phyloP scores from a whole-genome alignment of 1,140 invertebrate genomes.

The Aplysia californica region DNA sequence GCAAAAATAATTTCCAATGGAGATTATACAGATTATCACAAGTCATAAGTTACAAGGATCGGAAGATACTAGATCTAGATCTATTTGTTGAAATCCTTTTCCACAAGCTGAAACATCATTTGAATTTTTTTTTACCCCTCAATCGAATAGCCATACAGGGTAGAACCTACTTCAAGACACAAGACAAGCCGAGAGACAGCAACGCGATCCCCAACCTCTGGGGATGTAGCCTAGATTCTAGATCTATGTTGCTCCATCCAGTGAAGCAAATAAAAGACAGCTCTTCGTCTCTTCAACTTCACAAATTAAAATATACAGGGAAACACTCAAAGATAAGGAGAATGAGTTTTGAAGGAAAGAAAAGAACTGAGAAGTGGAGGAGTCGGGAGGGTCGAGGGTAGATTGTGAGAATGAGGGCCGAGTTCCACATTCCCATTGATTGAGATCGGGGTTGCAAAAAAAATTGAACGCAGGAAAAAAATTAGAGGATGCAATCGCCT shows the following conservation, averaged over 20 bases:
- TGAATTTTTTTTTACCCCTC: neutral
- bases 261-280: neutral
- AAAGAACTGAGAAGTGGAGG: no score
- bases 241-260: neutral
- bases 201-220: neutral
- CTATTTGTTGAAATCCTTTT: neutral
- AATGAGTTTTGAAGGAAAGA: no score
- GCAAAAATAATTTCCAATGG: neutral
- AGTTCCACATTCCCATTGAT: neutral
- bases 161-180: neutral
- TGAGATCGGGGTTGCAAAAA: neutral
- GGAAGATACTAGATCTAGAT: neutral
- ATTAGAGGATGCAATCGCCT: neutral
- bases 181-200: no score
- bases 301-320: neutral
- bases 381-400: no score
- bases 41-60: no score
- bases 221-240: neutral
- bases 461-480: neutral
- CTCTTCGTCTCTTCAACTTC: neutral
- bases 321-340: no score
- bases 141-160: neutral
- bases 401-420: neutral
- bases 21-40: no score
- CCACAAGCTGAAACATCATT: no score